Base-by-base conservation (phyloP, 2,797 vertebrate species). In the Poeciliopsis turneri region DNA sequence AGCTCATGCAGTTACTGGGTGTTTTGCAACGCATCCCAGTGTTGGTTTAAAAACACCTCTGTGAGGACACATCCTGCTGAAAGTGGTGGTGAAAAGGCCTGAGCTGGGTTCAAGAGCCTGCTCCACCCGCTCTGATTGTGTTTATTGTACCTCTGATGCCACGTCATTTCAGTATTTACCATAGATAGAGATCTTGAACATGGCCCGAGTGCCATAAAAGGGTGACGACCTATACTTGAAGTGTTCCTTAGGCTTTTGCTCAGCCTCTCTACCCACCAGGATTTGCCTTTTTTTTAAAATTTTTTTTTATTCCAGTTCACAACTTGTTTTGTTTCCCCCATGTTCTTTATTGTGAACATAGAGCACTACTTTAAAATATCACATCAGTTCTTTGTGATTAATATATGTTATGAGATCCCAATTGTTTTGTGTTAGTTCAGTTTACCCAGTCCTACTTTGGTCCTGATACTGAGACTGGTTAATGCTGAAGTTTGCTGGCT, bases 401-500 rank as follows among this genome's bases (percentile, higher is more conserved):
- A 57, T 4, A 43, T 82, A 12, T 71, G 55, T 69, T 72, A 78
- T 57, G 11, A 28, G 12, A 28, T 57, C 4, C 25, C n/a, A 59
- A 5, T 57, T 13, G n/a, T 28, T 57, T 80, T 79, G 20, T 36
- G 36, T 80, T 79, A n/a, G 33, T 82, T 85, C 6, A 84, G 41
- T 70, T 87, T 8, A 74, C 25, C 68, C 23, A 72, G 57, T n/a
- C 57, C 76, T 33, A 84, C 55, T 47, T 80, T 74, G 75, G 79
- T 84, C 25, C 28, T 76, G 68, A 71, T 53, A 53, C 15, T 10
- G 75, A 81, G 36, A 13, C 82, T 90, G 87, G 88, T 93, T 95
- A 86, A 93, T 89, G 92, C 92, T 93, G 86, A 94, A 92, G 90
- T 93, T 69, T 61, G 89, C 78, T 78, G 78, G 51, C 78, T 93